Conservation (phyloP, 1,140 invertebrate genomes). For the Condylostylus longicornis region DNA sequence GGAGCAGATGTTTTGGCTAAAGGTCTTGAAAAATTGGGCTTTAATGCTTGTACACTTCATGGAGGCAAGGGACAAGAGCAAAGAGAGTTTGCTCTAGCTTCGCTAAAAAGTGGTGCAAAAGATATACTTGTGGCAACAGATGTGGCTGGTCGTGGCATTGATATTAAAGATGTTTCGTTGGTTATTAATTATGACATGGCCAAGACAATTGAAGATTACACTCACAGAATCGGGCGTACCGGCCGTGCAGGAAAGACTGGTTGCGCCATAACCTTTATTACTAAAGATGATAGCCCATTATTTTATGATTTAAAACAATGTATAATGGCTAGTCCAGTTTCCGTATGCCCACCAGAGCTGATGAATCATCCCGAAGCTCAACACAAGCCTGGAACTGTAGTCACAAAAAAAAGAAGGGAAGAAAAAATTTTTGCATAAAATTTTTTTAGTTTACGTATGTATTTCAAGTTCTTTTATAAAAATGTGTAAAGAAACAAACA, state of each 20-base stretch:
- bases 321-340: slow-evolving; percentile 78
- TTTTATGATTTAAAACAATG: slow-evolving; percentile 97
- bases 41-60: slow-evolving; percentile 92
- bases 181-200: slow-evolving; percentile 99
- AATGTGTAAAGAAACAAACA: no score
- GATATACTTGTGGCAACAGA: slow-evolving; percentile 99
- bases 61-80: slow-evolving; percentile 99
- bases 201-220: slow-evolving; percentile 97
- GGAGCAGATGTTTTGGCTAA: slow-evolving; percentile 96
- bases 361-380: slow-evolving; percentile 98
- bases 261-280: slow-evolving; percentile 89
- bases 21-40: slow-evolving; percentile 92
- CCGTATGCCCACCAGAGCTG: slow-evolving; percentile 89
- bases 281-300: slow-evolving; percentile 87
- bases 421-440: slow-evolving; percentile 82
- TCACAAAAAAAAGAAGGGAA: slow-evolving; percentile 85
- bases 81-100: slow-evolving; percentile 92
- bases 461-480: no score
- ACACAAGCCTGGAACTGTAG: slow-evolving; percentile 89
- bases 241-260: slow-evolving; percentile 97
- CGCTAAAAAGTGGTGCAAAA: slow-evolving; percentile 85
- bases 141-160: slow-evolving; percentile 99
- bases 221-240: slow-evolving; percentile 97
- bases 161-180: slow-evolving; percentile 97
- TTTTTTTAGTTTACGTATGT: not conserved